Conservation (phyloP, 2,113 vertebrate genomes). For the Zingel zingel region DNA sequence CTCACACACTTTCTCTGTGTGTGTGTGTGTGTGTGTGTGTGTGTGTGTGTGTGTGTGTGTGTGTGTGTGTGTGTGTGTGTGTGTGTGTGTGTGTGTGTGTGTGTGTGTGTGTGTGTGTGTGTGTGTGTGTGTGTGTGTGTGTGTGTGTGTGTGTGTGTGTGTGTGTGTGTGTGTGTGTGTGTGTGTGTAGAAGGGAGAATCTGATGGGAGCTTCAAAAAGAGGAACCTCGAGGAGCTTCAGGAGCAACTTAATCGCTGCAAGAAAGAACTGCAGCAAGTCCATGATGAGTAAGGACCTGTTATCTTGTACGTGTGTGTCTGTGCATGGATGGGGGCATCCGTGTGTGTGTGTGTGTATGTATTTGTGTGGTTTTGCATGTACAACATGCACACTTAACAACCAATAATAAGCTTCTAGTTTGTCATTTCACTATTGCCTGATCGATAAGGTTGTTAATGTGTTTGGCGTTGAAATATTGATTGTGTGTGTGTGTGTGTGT, state of each 20-base stretch:
- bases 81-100: conserved; percentile 10
- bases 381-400: conserved; percentile 4
- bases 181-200: conserved; percentile 47
- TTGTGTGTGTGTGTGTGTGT: conserved; percentile 19
- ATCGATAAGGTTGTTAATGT: conserved; percentile 10
- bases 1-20: conserved; percentile 23
- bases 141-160: conserved; percentile 17
- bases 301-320: background rate
- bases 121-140: conserved; percentile 22
- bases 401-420: conserved; percentile 7
- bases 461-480: conserved; percentile 1
- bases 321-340: background rate
- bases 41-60: conserved; percentile 18
- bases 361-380: conserved; percentile 1
- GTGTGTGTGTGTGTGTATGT: background rate
- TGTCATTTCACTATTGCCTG: conserved; percentile 6
- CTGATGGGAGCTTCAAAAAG: conserved; percentile 64
- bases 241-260: conserved; percentile 83
- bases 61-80: conserved; percentile 20
- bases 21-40: conserved; percentile 17
- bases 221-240: conserved; percentile 82
- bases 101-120: conserved; percentile 19
- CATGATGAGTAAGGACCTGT: conserved; percentile 86
- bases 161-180: conserved; percentile 9
- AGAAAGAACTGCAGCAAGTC: conserved; percentile 84